Percentiles rank a stretch among this genome's conserved stretches.
These are phyloP conservation scores for Dendrolimus kikuchii DNA, from an alignment of 1,140 invertebrate genomes.

Conservation along the genomic window DNA sequence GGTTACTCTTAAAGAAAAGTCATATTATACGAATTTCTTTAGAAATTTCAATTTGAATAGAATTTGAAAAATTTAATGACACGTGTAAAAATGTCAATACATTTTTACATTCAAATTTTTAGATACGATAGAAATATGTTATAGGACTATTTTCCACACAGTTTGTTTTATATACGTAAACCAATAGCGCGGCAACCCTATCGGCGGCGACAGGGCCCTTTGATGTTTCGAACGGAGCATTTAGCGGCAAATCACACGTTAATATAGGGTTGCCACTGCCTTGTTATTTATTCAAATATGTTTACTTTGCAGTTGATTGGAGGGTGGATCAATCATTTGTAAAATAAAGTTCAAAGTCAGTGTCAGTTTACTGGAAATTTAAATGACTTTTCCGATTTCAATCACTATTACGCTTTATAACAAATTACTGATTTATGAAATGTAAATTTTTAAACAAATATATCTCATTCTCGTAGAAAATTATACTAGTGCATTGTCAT, in stretches of 20 bases:
- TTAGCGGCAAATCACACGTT: constrained; percentile 36
- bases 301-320: constrained; percentile 34
- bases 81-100: no score
- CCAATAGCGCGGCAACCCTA: constrained; percentile 23
- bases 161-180: constrained; percentile 3
- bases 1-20: no score
- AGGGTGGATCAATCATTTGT: constrained; percentile 8
- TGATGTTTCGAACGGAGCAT: constrained; percentile 22
- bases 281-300: constrained; percentile 43
- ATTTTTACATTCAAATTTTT: constrained; percentile 1
- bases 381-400: constrained; percentile 17
- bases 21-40: no score
- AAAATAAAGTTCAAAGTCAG: not conserved
- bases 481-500: no score
- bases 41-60: no score
- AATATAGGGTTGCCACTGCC: constrained; percentile 23
- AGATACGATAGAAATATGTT: not conserved
- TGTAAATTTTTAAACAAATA: not conserved
- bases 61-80: no score
- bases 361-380: constrained; percentile 36
- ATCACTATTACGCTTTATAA: constrained; percentile 22
- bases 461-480: no score
- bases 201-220: constrained; percentile 27
- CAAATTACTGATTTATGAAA: constrained; percentile 1
- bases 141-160: constrained; percentile 3